phyloP scores from a whole-genome alignment of 2,888 invertebrate species.

The Automeris io region DNA sequence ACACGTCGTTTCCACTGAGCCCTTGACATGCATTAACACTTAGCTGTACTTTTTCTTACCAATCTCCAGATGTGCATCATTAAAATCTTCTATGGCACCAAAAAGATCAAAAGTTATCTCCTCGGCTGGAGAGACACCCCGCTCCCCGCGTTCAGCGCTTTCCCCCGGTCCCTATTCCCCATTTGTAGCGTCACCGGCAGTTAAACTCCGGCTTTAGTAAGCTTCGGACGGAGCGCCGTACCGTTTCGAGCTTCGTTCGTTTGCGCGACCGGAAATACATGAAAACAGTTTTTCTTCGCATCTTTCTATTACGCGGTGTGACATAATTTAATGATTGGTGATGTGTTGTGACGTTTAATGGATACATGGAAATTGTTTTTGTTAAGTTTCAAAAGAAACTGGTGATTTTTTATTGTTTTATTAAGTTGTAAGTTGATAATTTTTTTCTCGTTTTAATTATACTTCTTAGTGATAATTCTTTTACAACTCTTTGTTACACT shows the following conservation, averaged over 20 bases:
- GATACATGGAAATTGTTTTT: constrained; percentile 1
- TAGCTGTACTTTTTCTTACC: constrained; percentile 67
- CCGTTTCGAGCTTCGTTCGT: constrained; percentile 14
- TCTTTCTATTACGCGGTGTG: constrained; percentile 66
- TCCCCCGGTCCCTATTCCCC: constrained; percentile 46
- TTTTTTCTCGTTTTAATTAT: constrained; percentile 22
- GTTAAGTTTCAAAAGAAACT: constrained; percentile 28
- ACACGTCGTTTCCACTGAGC: constrained; percentile 63
- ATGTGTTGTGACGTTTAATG: constrained; percentile 43
- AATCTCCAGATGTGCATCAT: constrained; percentile 72
- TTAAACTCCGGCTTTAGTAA: constrained; percentile 50
- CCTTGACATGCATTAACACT: constrained; percentile 76
- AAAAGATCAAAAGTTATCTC: constrained; percentile 77
- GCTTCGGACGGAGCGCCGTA: constrained; percentile 36
- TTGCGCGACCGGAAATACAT: constrained; percentile 38
- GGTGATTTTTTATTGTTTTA: constrained; percentile 44
- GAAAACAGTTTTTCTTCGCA: constrained; percentile 60
- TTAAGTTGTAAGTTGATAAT: constrained; percentile 30
- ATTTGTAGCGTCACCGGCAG: constrained; percentile 44
- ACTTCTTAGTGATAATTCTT: too few relatives aligned
- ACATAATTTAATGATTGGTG: constrained; percentile 41
- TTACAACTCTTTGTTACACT: too few relatives aligned
- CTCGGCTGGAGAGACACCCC: constrained; percentile 55
- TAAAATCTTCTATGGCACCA: constrained; percentile 70
- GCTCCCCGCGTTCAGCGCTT: constrained; percentile 44